Percentiles rank a stretch among this genome's conserved stretches.
Evolutionary conservation across 2,888 invertebrate genomes (phyloP).

Genomic region (Marasmarcha lunaedactyla): DNA sequence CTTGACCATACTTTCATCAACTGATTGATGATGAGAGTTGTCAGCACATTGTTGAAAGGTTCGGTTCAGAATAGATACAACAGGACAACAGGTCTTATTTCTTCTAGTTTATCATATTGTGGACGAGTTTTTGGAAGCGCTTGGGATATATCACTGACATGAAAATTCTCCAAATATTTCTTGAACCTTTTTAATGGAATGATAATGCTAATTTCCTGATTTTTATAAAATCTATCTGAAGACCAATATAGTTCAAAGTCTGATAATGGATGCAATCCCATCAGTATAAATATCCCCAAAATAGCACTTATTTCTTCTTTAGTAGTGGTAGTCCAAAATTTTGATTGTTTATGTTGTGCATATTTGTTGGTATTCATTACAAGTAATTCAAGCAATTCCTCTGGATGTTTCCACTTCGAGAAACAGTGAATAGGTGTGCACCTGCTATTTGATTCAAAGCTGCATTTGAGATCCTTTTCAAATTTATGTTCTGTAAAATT

Average conservation of each 20-base stretch:
- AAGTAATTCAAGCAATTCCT: slow-evolving; percentile 4
- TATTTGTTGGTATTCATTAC: slow-evolving; percentile 9
- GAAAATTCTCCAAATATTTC: slow-evolving; percentile 11
- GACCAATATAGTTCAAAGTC: slow-evolving; percentile 8
- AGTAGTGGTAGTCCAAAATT: slow-evolving; percentile 10
- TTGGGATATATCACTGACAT: slow-evolving; percentile 9
- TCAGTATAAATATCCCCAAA: slow-evolving; percentile 10
- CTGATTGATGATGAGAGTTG: slow-evolving; percentile 8
- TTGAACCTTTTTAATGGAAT: neutral
- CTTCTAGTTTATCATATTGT: neutral
- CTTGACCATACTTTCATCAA: slow-evolving; percentile 15
- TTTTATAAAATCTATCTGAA: slow-evolving; percentile 10
- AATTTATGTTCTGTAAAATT: slow-evolving; percentile 6
- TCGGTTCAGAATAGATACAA: slow-evolving; percentile 6
- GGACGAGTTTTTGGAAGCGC: neutral
- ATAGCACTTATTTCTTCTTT: slow-evolving; percentile 11
- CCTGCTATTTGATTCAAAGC: slow-evolving; percentile 3
- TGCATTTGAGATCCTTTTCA: slow-evolving; percentile 6
- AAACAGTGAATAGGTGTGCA: neutral
- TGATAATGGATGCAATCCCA: slow-evolving; percentile 10
- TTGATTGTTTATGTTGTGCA: slow-evolving; percentile 9
- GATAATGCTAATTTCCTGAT: slow-evolving; percentile 7
- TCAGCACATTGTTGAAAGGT: slow-evolving; percentile 8
- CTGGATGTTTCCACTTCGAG: slow-evolving; percentile 3
- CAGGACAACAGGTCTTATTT: slow-evolving; percentile 12